Evolutionary conservation across 2,113 vertebrate genomes (phyloP).

Genomic region (Erythrocercus mccallii): DNA sequence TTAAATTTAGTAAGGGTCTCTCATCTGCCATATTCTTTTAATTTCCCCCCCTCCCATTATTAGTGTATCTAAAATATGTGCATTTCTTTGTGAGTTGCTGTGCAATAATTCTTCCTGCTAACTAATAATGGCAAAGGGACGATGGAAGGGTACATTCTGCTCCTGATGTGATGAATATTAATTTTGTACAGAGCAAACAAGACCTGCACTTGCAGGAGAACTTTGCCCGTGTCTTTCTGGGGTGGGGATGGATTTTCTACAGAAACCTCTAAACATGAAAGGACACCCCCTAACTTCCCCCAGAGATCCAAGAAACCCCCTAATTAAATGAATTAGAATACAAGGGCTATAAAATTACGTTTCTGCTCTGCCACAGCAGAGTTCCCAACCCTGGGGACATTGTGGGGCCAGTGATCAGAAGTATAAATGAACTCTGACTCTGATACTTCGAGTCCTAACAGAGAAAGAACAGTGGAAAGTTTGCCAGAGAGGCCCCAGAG

Average conservation of each 20-base stretch:
- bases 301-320: background rate
- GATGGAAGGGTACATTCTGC: background rate
- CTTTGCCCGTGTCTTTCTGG: background rate
- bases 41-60: background rate
- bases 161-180: background rate
- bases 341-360: constrained; percentile 19
- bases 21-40: background rate
- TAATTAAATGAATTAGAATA: constrained; percentile 57
- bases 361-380: constrained; percentile 34
- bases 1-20: background rate
- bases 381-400: constrained; percentile 25
- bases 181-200: background rate
- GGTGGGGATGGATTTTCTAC: constrained; percentile 4
- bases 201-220: background rate
- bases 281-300: background rate
- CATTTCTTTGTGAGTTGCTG: background rate
- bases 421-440: constrained; percentile 61
- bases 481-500: constrained; percentile 23
- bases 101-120: background rate
- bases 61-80: background rate
- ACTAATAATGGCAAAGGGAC: background rate
- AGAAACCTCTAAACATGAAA: constrained; percentile 44
- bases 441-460: constrained; percentile 50
- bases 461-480: constrained; percentile 22
- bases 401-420: background rate